A percentile compares a stretch with the other conserved stretches of the same genome.
Conservation (phyloP, 2,888 invertebrate species). For the Agapetus fuscipes region DNA sequence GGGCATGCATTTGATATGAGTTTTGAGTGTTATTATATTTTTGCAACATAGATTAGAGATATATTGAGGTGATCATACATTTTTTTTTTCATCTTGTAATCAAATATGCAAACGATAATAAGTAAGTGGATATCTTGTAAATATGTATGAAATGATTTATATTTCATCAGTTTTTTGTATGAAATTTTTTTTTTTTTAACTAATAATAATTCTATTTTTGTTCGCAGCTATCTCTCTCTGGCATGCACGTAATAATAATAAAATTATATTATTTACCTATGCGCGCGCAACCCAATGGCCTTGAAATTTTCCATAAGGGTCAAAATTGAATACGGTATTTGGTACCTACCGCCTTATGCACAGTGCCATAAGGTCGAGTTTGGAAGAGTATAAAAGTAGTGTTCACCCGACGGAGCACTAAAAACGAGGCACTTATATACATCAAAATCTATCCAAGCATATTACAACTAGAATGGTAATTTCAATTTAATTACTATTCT, state of each 20-base stretch:
- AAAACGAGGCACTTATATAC: constrained; percentile 15
- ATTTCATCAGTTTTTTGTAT: no score
- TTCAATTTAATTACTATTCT: no score
- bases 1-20: no score
- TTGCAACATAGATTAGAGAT: no score
- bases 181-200: not conserved
- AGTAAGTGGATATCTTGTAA: no score
- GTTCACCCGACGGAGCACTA: constrained; percentile 7
- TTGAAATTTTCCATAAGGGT: constrained; percentile 15
- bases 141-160: no score
- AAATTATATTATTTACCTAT: no score
- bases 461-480: no score
- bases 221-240: constrained; percentile 12
- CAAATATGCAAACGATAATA: no score
- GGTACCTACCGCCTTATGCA: constrained; percentile 10
- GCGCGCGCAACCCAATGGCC: constrained; percentile 16
- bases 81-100: no score
- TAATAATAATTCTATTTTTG: constrained; percentile 12
- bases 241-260: constrained; percentile 11
- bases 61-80: no score
- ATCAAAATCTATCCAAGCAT: constrained; percentile 13
- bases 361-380: constrained; percentile 11
- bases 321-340: constrained; percentile 13
- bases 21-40: no score
- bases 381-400: constrained; percentile 2